Base-by-base conservation (phyloP, 1,140 invertebrate genomes). In the Bombus polaris region DNA sequence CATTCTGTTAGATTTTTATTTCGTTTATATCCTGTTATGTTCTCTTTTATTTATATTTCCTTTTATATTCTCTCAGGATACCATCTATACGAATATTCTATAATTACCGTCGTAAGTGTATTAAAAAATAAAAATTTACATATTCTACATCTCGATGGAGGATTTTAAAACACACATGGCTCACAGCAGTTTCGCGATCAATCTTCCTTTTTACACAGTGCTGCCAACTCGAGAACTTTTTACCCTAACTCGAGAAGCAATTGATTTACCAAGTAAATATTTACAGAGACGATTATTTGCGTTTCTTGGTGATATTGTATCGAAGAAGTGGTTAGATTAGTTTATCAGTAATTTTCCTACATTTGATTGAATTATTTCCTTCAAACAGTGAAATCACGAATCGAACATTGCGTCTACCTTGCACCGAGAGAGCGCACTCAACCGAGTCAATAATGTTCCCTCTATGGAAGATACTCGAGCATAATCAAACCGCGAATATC, bases 401-500 rank as follows among this genome's bases (percentile, higher is more conserved):
- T 76, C 47, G 32, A 22, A 12, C 13, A 28, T 59, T 28, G 37
- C 47, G 13, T 37, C 32, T 25, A 35, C 8, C 57, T 10, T 12
- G 28, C 59, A 62, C 59, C 28, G 28, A 62, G 28, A 62, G 59
- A n/a, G 28, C 18, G n/a, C 47, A 57, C 73, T 75, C 42, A 25
- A 32, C 57, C 25, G 35, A 39, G 53, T 37, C 53, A 32, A 32
- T 37, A n/a, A 22, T 37, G 66, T 25, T 59, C 32, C 57, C 35
- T 39, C 53, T 39, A 62, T 62, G 35, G 53, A 25, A 62, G 22
- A 39, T 28, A 59, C 18, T 72, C 18, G 65, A 80, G 65, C 22
- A n/a, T 13, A 32, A 81, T 71, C 39, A 25, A 32, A 68, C 62
- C 77, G 42, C 77, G 35, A 47, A 80, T 62, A 70, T 68, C 39